A percentile compares a stretch with the other conserved stretches of the same genome.
These are phyloP conservation scores for Eumerus sabulonum DNA, from an alignment of 2,888 invertebrate genomes.

Conservation along the genomic window DNA sequence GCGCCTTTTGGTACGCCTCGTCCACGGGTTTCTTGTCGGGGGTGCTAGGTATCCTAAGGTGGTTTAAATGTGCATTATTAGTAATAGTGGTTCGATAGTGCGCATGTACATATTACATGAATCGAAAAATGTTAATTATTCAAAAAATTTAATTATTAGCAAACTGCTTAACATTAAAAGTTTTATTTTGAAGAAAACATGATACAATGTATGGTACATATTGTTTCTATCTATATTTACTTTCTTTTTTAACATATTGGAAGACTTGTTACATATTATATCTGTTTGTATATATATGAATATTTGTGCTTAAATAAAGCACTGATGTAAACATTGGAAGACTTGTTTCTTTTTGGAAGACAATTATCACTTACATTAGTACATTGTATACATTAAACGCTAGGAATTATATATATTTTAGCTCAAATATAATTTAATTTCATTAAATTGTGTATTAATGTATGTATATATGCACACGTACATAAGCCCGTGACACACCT, in stretches of 20 bases:
- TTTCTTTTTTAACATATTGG: conserved; percentile 47
- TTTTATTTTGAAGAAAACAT: conserved; percentile 71
- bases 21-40: too few relatives aligned
- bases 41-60: too few relatives aligned
- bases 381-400: not conserved
- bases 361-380: conserved; percentile 49
- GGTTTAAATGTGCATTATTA: too few relatives aligned
- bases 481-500: not conserved
- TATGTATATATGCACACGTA: not conserved
- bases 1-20: too few relatives aligned
- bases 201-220: conserved; percentile 50
- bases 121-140: too few relatives aligned
- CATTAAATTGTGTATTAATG: not conserved
- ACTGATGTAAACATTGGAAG: conserved; percentile 57
- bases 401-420: not conserved
- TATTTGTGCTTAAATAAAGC: conserved; percentile 15
- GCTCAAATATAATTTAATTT: not conserved
- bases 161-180: too few relatives aligned
- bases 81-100: too few relatives aligned
- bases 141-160: too few relatives aligned
- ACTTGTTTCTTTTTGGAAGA: conserved; percentile 70
- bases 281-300: conserved; percentile 21
- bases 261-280: conserved; percentile 73
- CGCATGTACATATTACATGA: too few relatives aligned
- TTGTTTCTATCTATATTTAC: conserved; percentile 54